A percentile compares a stretch with the other conserved stretches of the same genome.
phyloP scores from a whole-genome alignment of 2,888 invertebrate species.

The Eustalomyia histrio region DNA sequence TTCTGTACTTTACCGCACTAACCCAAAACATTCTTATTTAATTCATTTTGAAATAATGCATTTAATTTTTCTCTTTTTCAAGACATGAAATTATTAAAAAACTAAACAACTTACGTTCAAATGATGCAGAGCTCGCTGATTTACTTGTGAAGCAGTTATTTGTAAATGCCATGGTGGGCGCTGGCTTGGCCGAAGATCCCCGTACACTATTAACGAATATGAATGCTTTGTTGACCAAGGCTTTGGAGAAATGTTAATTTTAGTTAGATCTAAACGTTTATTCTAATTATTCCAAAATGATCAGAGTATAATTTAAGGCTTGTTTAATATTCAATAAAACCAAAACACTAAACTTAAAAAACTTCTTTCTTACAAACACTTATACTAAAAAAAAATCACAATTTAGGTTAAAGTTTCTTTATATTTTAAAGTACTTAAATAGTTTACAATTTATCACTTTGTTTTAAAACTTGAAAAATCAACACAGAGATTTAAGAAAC shows the following conservation, averaged over 20 bases:
- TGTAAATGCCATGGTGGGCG: constrained; percentile 96
- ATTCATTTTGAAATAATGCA: too few species aligned
- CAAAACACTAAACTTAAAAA: too few species aligned
- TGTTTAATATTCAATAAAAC: background rate
- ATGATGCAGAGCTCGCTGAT: constrained; percentile 89
- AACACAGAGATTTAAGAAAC: too few species aligned
- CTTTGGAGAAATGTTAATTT: constrained; percentile 87
- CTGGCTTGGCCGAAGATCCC: constrained; percentile 95
- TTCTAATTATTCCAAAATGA: background rate
- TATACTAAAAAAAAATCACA: too few species aligned
- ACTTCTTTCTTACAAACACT: too few species aligned
- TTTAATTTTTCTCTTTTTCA: constrained; percentile 70
- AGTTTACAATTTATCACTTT: too few species aligned
- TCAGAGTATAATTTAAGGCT: background rate
- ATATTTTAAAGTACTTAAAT: too few species aligned
- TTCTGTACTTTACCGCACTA: too few species aligned
- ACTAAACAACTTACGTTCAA: constrained; percentile 86
- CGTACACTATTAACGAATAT: constrained; percentile 90
- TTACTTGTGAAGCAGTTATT: constrained; percentile 94
- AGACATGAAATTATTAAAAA: constrained; percentile 95
- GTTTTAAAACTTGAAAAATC: too few species aligned
- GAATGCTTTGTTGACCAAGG: constrained; percentile 90
- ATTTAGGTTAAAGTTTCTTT: too few species aligned
- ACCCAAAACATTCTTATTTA: too few species aligned
- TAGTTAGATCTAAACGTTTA: constrained; percentile 52